Conservation (phyloP, 2,113 vertebrate genomes). For the Caranx melampygus region DNA sequence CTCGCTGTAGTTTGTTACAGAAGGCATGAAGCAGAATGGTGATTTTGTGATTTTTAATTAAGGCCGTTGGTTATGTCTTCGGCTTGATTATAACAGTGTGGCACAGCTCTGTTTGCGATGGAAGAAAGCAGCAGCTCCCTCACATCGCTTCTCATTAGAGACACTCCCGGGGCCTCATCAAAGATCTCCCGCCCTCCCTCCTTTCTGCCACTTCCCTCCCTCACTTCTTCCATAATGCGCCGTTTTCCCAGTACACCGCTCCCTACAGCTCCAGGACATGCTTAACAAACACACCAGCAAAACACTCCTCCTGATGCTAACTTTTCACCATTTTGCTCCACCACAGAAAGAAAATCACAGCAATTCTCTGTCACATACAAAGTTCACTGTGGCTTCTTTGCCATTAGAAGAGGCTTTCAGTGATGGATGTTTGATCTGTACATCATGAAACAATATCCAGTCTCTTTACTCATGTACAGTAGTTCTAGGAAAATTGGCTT, state of each 20-base stretch:
- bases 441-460: slow-evolving; percentile 19
- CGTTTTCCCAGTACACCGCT: slow-evolving; percentile 76
- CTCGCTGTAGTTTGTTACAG: slow-evolving; percentile 61
- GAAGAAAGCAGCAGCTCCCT: slow-evolving; percentile 69
- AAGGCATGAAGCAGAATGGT: slow-evolving; percentile 67
- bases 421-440: slow-evolving; percentile 55
- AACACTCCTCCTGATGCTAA: slow-evolving; percentile 70
- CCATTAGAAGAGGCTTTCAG: slow-evolving; percentile 49
- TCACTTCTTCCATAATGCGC: slow-evolving; percentile 73
- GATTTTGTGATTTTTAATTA: slow-evolving; percentile 82
- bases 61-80: slow-evolving; percentile 77
- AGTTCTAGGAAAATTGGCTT: slow-evolving; percentile 12
- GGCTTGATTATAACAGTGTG: slow-evolving; percentile 74
- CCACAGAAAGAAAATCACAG: slow-evolving; percentile 41
- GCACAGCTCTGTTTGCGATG: slow-evolving; percentile 60
- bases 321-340: slow-evolving; percentile 68
- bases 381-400: slow-evolving; percentile 35
- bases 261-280: slow-evolving; percentile 76
- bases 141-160: slow-evolving; percentile 80
- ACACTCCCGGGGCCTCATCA: slow-evolving; percentile 83
- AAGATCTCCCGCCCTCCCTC: slow-evolving; percentile 69
- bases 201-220: slow-evolving; percentile 65
- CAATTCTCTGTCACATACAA: slow-evolving; percentile 29
- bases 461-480: slow-evolving; percentile 10
- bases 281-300: slow-evolving; percentile 78